Evolutionary conservation across 2,113 vertebrate genomes (phyloP), one percentile per base, ranked within the genome.

Genomic region (Paramisgurnus dabryanus): DNA sequence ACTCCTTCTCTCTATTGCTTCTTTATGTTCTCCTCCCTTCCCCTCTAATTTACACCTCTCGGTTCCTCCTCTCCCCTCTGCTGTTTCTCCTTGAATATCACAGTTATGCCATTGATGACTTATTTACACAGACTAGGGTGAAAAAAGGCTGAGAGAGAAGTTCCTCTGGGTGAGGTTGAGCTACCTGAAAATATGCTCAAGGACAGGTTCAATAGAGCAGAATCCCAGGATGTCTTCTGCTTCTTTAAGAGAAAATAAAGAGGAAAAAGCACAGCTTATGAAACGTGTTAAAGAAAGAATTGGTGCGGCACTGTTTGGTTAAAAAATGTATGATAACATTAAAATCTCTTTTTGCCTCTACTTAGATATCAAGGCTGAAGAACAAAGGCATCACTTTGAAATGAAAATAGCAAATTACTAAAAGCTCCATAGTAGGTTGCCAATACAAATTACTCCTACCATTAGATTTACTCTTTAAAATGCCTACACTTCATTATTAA

Each of bases 1-100:
- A 61, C 50, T 74, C 58, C 8, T 12, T 17, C 50, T 63, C 39
- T 73, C 55, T 5, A 18, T 18, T 2, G 2, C n/a, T 58, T 8
- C 55, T 58, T 18, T 40, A 58, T 18, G 53, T 73, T 60, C 39
- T 43, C 47, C 17, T 64, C 17, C 57, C 70, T 47, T 80, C 61
- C 53, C 45, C 15, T 74, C n/a, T 74, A 65, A 76, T 66, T 65
- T 53, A 18, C 61, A 53, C 70, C 60, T 34, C 9, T 27, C 50
- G n/a, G 43, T 76, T 76, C 27, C 50, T 66, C 12, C 22, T 34
- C 50, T 72, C 11, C 65, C 57, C 58, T 80, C 18, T 15, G 72
- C 78, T 80, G 86, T 90, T 81, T 89, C 87, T 90, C 87, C 87
- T 84, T 78, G 82, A 84, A 81, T 84, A 87, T 78, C 67, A 81